Evolutionary conservation across 2,797 vertebrate genomes (phyloP).

Genomic region (Scarus forsteni): DNA sequence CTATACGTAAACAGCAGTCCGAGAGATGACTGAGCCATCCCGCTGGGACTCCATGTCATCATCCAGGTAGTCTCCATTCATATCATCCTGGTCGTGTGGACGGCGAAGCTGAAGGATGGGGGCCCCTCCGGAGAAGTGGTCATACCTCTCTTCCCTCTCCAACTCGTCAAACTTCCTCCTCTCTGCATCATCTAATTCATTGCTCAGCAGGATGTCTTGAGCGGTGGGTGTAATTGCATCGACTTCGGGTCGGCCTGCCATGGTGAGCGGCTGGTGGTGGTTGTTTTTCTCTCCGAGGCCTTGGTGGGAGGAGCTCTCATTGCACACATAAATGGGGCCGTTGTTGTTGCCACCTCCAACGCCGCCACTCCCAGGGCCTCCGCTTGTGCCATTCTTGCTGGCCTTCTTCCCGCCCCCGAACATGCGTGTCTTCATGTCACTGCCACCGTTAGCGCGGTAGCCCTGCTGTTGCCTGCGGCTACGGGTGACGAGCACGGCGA

Average conservation of each 20-base stretch:
- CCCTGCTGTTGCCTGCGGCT: slow-evolving; percentile 83
- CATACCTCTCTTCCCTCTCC: slow-evolving; percentile 86
- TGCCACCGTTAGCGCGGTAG: slow-evolving; percentile 80
- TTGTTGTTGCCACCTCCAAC: slow-evolving; percentile 81
- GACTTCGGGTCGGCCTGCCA: slow-evolving; percentile 73
- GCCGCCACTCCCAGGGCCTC: slow-evolving; percentile 57
- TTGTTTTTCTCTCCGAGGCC: slow-evolving; percentile 80
- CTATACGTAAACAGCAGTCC: slow-evolving; percentile 92
- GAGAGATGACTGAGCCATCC: slow-evolving; percentile 93
- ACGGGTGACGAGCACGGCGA: slow-evolving; percentile 85
- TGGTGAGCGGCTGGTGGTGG: slow-evolving; percentile 79
- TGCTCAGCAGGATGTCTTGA: slow-evolving; percentile 85
- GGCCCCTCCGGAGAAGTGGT: slow-evolving; percentile 81
- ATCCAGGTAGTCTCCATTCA: slow-evolving; percentile 80
- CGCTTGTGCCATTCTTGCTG: slow-evolving; percentile 81
- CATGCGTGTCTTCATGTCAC: slow-evolving; percentile 87
- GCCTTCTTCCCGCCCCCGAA: slow-evolving; percentile 86
- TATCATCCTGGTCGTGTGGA: slow-evolving; percentile 67
- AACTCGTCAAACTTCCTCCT: slow-evolving; percentile 87
- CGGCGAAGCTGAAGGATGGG: slow-evolving; percentile 87
- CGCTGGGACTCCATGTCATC: slow-evolving; percentile 94
- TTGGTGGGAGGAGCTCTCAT: slow-evolving; percentile 78
- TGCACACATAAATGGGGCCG: slow-evolving; percentile 83
- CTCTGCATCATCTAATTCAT: slow-evolving; percentile 84
- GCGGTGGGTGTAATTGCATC: slow-evolving; percentile 75